Percentiles rank a stretch among this genome's conserved stretches.
phyloP scores from a whole-genome alignment of 2,797 vertebrate genomes.

The Megaceryle alcyon region DNA sequence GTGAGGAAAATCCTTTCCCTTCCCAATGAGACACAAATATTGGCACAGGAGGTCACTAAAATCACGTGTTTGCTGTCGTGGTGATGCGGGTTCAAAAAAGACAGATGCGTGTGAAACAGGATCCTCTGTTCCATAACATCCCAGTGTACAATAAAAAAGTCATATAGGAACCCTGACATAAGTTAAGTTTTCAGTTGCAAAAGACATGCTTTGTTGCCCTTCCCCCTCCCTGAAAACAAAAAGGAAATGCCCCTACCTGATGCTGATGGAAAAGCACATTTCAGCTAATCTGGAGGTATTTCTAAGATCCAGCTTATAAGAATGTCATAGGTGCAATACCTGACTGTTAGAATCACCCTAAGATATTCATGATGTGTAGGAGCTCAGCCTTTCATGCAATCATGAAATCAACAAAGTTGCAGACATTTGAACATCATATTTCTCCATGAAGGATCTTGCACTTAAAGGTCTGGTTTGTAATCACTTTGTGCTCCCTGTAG shows the following conservation, averaged over 20 bases:
- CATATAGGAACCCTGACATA: not conserved
- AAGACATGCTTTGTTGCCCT: not conserved
- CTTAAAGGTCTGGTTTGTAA: not conserved
- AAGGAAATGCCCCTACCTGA: not conserved
- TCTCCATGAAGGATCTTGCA: not conserved
- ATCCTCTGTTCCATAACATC: constrained; percentile 15
- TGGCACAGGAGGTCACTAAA: constrained; percentile 57
- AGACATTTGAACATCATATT: not conserved
- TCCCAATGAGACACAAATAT: not conserved
- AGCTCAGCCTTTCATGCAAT: not conserved
- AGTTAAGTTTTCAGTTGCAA: not conserved
- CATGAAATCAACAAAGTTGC: not conserved
- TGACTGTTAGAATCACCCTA: not conserved
- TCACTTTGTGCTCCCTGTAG: not conserved
- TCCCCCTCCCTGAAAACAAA: not conserved
- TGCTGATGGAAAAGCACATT: not conserved
- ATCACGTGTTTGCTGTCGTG: constrained; percentile 14
- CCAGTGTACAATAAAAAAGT: not conserved
- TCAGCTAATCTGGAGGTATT: not conserved
- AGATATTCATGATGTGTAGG: not conserved
- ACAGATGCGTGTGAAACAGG: constrained; percentile 60
- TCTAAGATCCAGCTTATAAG: not conserved
- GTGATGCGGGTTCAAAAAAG: not conserved
- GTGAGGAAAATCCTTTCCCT: constrained; percentile 45
- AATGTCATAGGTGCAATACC: not conserved